Evolutionary conservation across 2,797 vertebrate genomes (phyloP), one percentile per base, ranked within the genome.

Genomic region (Acridotheres tristis): DNA sequence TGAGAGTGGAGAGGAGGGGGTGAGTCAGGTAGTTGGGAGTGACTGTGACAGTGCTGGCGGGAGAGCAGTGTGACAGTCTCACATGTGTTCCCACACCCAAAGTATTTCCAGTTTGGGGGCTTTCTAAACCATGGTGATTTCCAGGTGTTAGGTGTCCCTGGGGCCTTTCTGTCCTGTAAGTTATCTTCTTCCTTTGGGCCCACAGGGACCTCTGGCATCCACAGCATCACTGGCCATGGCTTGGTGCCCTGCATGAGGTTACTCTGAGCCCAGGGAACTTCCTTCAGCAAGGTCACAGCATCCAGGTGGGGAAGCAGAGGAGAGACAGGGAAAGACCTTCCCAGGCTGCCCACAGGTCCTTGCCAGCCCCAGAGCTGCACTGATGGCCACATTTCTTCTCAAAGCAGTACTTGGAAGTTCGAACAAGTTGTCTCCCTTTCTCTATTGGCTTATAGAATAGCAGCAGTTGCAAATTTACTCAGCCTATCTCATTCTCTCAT

Each of bases 31-130:
- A 30, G 43, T 18, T 0, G 6, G 36, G 42, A 65, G 5, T 45
- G 53, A 58, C 74, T 81, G 69, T 1, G 3, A 27, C 73, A 53
- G 29, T 3, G 6, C 42, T 29, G 13, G 45, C 38, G 21, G 25
- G 47, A 23, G 25, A 40, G 4, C 27, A 42, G 40, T 1, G 1
- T 47, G 36, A 19, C 0, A 0, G 0, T 53, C 29, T 72, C 27
- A 0, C 1, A 4, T 54, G 36, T 50, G n/a, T 30, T 80, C 40
- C 50, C 45, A 51, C 61, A 45, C 20, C 36, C 36, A 2, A 15
- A 48, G 29, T 23, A 12, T 65, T 95, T 83, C 42, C 72, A 65
- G 45, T 57, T 13, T 1, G 0, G 9, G 42, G 27, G 27, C 68
- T 74, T 85, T 26, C 21, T n/a, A 36, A 83, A 57, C 29, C 53